Base-by-base conservation (phyloP, 2,113 vertebrate genomes). In the Desmodus rotundus region DNA sequence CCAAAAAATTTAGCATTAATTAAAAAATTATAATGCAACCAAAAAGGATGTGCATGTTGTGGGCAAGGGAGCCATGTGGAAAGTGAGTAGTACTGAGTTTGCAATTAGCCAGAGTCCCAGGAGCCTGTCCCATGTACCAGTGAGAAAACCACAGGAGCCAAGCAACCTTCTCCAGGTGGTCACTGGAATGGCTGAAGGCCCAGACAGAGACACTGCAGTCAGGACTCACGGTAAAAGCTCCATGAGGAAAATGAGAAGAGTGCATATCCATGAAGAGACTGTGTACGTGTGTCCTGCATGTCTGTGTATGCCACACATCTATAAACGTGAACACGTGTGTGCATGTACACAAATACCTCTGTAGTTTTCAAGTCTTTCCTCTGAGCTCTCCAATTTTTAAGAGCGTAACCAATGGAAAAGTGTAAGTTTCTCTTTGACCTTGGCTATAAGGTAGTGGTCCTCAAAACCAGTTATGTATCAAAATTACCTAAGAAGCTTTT, bases 371-470 rank as follows among this genome's bases (percentile, higher is more conserved):
- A 36, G 45, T 19, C 73, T 67, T 88, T 76, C 56, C 43, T 45
- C 70, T 6, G 28, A 63, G 54, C 7, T 67, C 68, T 58, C 41
- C 73, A 74, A 52, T 67, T n/a, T 12, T n/a, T 65, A 92, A 87
- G 22, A 95, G 47, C 36, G 81, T 86, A 67, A 77, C 6, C 19
- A 47, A 1, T 15, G 65, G 19, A 73, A 77, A 94, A 8, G 77
- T 67, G 82, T 91, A 72, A 84, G 58, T 85, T 93, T 95, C 70
- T 86, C 38, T 5, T 12, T 68, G 83, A n/a, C 22, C 93, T 36
- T 52, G 72, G 7, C 16, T 36, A 38, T 52, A 93, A 85, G 41
- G 47, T 5, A 5, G 65, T 36, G 4, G 28, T 54, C 81, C 43
- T 91, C 36, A 85, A 84, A 88, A 86, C n/a, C 56, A 76, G 13